Conservation (phyloP, 64 coral and sea anemone species). For the Anthopleura sola region DNA sequence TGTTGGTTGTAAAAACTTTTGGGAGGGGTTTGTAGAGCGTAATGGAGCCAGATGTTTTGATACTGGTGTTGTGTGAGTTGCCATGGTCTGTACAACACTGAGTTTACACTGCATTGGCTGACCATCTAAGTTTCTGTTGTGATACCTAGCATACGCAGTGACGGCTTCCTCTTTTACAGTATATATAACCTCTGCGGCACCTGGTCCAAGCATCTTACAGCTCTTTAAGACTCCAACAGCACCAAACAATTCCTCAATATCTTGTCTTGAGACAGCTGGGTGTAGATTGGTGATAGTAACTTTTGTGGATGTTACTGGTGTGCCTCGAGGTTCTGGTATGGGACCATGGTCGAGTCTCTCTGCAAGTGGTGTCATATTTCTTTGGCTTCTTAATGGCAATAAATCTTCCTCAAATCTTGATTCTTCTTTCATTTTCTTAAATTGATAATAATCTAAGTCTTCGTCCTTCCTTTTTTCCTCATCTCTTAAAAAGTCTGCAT, state of each 20-base stretch:
- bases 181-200: slow-evolving; percentile 83
- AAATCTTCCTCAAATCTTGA: neutral
- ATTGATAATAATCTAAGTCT: slow-evolving; percentile 14
- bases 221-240: slow-evolving; percentile 75
- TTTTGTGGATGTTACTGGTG: slow-evolving; percentile 26
- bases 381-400: neutral
- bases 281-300: slow-evolving; percentile 82
- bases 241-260: slow-evolving; percentile 88
- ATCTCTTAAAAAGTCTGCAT: neutral
- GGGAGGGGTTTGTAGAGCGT: neutral
- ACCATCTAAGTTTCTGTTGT: slow-evolving; percentile 89
- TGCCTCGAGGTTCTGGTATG: neutral
- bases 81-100: slow-evolving; percentile 44
- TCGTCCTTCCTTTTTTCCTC: neutral
- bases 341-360: slow-evolving; percentile 12
- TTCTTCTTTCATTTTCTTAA: neutral
- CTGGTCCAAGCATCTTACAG: slow-evolving; percentile 63
- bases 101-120: slow-evolving; percentile 93
- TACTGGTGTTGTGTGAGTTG: slow-evolving; percentile 45
- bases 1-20: neutral
- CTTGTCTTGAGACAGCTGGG: slow-evolving; percentile 70
- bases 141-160: slow-evolving; percentile 61
- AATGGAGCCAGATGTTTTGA: slow-evolving; percentile 59
- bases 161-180: slow-evolving; percentile 64
- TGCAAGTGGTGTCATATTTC: neutral